These are phyloP conservation scores for Fopius arisanus DNA, from an alignment of 1,140 invertebrate genomes.

Conservation along the genomic window DNA sequence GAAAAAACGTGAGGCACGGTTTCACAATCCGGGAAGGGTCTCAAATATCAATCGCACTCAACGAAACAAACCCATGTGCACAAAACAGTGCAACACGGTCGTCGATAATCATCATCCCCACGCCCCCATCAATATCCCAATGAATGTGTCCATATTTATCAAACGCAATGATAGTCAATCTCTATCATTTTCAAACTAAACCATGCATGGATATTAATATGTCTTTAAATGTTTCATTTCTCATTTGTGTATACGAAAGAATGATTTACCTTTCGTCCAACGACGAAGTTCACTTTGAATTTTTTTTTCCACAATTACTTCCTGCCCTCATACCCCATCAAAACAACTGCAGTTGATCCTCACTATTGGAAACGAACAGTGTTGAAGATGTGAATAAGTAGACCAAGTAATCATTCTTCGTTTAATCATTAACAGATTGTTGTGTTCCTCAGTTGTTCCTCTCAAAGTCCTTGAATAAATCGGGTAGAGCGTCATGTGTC, in stretches of 20 bases:
- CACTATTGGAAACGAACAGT: slow-evolving; percentile 61
- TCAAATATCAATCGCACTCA: not conserved
- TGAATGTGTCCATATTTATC: slow-evolving; percentile 59
- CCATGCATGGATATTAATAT: slow-evolving; percentile 63
- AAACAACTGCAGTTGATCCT: slow-evolving; percentile 59
- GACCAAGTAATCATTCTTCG: slow-evolving; percentile 52
- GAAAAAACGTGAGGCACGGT: slow-evolving; percentile 65
- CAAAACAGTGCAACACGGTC: slow-evolving; percentile 34
- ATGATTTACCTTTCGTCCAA: slow-evolving; percentile 45
- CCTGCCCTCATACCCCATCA: slow-evolving; percentile 32
- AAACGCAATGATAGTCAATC: slow-evolving; percentile 48
- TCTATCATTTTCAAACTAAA: slow-evolving; percentile 59
- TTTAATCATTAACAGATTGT: slow-evolving; percentile 35
- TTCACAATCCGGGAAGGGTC: slow-evolving; percentile 58
- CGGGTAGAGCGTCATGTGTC: slow-evolving; percentile 10
- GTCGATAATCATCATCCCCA: slow-evolving; percentile 38
- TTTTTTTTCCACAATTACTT: slow-evolving; percentile 31
- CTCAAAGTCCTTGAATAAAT: not conserved
- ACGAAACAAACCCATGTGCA: slow-evolving; percentile 22
- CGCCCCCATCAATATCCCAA: slow-evolving; percentile 48
- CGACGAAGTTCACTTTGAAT: slow-evolving; percentile 38
- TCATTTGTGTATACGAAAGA: slow-evolving; percentile 35
- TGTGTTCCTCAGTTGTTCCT: not conserved
- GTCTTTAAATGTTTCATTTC: slow-evolving; percentile 53
- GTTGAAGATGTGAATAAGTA: slow-evolving; percentile 58